Base-by-base conservation (phyloP, 1,140 invertebrate species). In the Metaphire vulgaris region DNA sequence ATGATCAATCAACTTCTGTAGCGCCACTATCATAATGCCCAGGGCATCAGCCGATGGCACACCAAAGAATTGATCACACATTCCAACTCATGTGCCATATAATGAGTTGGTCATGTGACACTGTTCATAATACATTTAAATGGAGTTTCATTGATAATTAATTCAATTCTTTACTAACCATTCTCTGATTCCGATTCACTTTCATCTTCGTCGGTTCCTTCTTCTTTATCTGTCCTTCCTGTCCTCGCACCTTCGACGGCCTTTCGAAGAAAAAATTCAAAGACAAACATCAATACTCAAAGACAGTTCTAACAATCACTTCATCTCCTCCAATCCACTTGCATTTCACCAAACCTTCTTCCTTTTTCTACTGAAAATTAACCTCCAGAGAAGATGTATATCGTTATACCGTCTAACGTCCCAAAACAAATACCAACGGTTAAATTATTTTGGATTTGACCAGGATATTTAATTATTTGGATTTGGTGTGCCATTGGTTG, bases 11-110 rank as follows among this genome's bases (percentile, higher is more conserved):
- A 14, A 28, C 67, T 30, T 79, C 72, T 31, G 31, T 70, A 6
- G 78, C 78, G 26, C 78, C 76, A 28, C 80, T 79, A n/a, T 80
- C 79, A 28, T 77, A 75, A 26, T 73, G 64, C 14, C 73, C 76
- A 30, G 78, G 75, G 30, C 76, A 67, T 65, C 21, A 41, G 14
- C 31, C 69, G 16, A 78, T 56, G 41, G 41, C 41, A 21, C 21
- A 56, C 21, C 6, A 6, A 56, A 12, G 6, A 56, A 56, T 56
- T 56, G 41, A 56, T 56, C 41, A 56, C 41, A 56, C 21, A 56
- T 56, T 6, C 41, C 6, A 56, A 56, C n/a, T n/a, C n/a, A n/a
- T n/a, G n/a, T n/a, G n/a, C n/a, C n/a, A n/a, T n/a, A n/a, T n/a
- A n/a, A n/a, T n/a, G n/a, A n/a, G n/a, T n/a, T n/a, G n/a, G n/a